phyloP scores from a whole-genome alignment of 2,113 vertebrate species.

The Neodontobutis hainanensis region DNA sequence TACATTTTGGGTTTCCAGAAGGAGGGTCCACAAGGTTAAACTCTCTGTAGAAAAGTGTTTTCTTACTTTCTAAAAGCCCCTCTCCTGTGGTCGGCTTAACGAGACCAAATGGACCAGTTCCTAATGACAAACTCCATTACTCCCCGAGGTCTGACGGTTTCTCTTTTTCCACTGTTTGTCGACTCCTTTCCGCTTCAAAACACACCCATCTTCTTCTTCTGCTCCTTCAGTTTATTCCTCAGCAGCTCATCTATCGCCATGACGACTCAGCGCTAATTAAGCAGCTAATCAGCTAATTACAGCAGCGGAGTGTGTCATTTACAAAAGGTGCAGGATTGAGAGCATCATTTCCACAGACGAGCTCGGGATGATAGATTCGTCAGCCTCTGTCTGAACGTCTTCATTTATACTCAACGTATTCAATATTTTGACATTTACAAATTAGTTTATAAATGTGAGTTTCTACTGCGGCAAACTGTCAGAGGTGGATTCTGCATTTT shows the following conservation, averaged over 20 bases:
- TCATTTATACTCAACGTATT: not conserved
- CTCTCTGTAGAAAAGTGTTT: too few relatives aligned
- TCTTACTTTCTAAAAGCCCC: too few relatives aligned
- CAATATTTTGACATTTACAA: constrained; percentile 9
- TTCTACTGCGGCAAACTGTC: constrained; percentile 9
- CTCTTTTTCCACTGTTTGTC: too few relatives aligned
- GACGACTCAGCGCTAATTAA: constrained; percentile 77
- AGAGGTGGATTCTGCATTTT: too few relatives aligned
- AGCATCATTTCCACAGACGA: not conserved
- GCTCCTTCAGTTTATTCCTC: constrained; percentile 63
- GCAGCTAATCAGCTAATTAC: constrained; percentile 79
- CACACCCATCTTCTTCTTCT: constrained; percentile 26
- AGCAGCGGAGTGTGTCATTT: constrained; percentile 45
- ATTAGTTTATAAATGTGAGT: not conserved
- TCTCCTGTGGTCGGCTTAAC: too few relatives aligned
- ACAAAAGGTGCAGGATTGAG: constrained; percentile 24
- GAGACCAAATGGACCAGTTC: too few relatives aligned
- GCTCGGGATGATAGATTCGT: too few relatives aligned
- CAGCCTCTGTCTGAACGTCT: not conserved
- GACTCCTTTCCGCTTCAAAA: constrained; percentile 33
- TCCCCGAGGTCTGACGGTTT: too few relatives aligned
- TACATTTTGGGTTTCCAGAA: too few relatives aligned
- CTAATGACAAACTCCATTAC: too few relatives aligned
- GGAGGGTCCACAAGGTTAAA: too few relatives aligned
- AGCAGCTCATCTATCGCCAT: constrained; percentile 69